Evolutionary conservation across 2,888 invertebrate genomes (phyloP).

Genomic region (Eupithecia dodoneata): DNA sequence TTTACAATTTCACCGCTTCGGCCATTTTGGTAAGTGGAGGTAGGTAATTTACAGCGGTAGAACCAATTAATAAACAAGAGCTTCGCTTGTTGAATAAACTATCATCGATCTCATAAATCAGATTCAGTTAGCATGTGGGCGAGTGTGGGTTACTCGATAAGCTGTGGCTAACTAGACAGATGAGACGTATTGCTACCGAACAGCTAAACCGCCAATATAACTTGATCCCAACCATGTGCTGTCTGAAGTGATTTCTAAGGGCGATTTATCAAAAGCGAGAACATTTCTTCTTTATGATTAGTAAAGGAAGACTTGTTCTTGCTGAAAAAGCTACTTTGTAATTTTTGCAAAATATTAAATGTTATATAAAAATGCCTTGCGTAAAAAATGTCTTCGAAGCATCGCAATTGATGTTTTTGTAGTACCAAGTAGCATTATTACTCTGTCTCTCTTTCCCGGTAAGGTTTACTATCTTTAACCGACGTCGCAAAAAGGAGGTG

Average conservation of each 20-base stretch:
- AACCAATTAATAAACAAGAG: slow-evolving; percentile 65
- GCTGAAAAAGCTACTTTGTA: background rate
- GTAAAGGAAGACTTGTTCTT: background rate
- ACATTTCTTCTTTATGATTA: background rate
- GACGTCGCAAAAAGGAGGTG: too few relatives aligned
- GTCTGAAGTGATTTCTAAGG: slow-evolving; percentile 44
- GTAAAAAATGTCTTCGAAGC: background rate
- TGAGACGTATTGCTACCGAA: slow-evolving; percentile 68
- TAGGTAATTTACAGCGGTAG: slow-evolving; percentile 50
- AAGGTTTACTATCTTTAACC: too few relatives aligned
- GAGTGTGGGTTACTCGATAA: slow-evolving; percentile 74
- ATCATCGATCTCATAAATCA: slow-evolving; percentile 74
- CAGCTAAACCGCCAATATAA: slow-evolving; percentile 52
- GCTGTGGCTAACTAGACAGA: slow-evolving; percentile 62
- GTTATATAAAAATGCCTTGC: too few relatives aligned
- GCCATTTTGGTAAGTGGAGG: slow-evolving; percentile 19
- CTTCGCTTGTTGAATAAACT: slow-evolving; percentile 63
- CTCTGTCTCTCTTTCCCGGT: too few relatives aligned
- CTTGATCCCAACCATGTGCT: slow-evolving; percentile 50
- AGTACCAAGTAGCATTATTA: too few relatives aligned
- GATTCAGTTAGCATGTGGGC: slow-evolving; percentile 72
- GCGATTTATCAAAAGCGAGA: slow-evolving; percentile 22
- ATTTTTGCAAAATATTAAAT: too few relatives aligned
- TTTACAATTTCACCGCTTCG: background rate
- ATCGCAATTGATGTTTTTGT: too few relatives aligned